Evolutionary conservation across 2,888 invertebrate genomes (phyloP).

Genomic region (Callimorpha dominula): DNA sequence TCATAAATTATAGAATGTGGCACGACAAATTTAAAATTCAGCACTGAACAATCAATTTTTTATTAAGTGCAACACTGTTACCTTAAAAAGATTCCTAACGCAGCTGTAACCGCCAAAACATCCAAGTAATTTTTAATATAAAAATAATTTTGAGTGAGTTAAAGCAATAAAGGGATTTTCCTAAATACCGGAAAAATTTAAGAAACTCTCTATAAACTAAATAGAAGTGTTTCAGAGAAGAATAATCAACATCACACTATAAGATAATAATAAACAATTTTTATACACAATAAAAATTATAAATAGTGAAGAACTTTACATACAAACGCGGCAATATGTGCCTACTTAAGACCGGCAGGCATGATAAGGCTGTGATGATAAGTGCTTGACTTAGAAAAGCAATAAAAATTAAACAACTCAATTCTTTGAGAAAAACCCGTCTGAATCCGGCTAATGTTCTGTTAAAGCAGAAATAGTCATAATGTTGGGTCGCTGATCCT

Average conservation of each 20-base stretch:
- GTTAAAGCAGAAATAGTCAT: constrained; percentile 23
- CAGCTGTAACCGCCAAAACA: neutral
- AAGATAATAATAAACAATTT: constrained; percentile 32
- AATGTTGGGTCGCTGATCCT: neutral
- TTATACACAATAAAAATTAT: constrained; percentile 46
- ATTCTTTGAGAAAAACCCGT: no score
- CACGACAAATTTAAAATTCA: neutral
- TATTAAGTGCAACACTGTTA: neutral
- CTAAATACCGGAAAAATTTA: neutral
- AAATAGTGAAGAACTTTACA: constrained; percentile 30
- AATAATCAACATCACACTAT: constrained; percentile 36
- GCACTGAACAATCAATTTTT: neutral
- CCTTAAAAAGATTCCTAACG: neutral
- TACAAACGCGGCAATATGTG: neutral
- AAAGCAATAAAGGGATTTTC: no score
- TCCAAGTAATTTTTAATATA: neutral
- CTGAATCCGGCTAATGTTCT: no score
- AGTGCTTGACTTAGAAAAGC: no score
- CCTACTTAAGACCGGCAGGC: no score
- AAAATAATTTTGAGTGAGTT: no score
- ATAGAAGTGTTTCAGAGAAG: neutral
- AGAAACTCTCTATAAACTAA: neutral
- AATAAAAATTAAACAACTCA: no score
- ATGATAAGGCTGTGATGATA: no score
- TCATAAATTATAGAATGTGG: neutral